A percentile compares a stretch with the other conserved stretches of the same genome.
Conservation (phyloP, 30 jellyfish, hydroid and myxozoan species). For the Nemopilema nomurai region DNA sequence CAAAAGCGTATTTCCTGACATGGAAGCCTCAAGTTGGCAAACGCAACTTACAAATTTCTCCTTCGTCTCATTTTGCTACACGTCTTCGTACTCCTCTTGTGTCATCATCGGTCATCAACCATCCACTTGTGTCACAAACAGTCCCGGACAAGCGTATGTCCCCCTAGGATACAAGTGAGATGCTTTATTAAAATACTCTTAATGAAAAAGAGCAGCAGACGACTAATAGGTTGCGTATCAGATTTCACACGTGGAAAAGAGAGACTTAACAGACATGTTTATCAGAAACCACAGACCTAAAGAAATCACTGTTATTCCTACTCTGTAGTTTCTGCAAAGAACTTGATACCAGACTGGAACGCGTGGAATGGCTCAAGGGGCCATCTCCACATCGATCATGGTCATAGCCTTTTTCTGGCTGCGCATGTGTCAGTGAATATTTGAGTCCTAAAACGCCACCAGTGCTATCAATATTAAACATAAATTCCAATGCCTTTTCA, state of each 20-base stretch:
- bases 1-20: background rate
- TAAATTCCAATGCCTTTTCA: too few relatives aligned
- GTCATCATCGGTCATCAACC: conserved; percentile 40
- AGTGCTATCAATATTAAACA: too few relatives aligned
- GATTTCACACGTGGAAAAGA: background rate
- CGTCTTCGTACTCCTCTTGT: background rate
- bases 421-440: background rate
- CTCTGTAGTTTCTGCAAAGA: background rate
- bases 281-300: background rate
- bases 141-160: background rate
- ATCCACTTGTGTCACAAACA: too few relatives aligned
- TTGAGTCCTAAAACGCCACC: too few relatives aligned
- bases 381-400: background rate
- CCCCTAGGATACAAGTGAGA: conserved; percentile 10
- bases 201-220: background rate
- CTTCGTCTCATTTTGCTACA: conserved; percentile 13
- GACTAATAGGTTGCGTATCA: background rate
- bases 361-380: background rate
- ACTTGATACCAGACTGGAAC: background rate
- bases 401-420: background rate
- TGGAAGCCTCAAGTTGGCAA: background rate
- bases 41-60: conserved; percentile 29
- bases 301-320: background rate
- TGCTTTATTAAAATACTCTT: background rate
- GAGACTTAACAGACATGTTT: background rate